Evolutionary conservation across 1,140 invertebrate genomes (phyloP).

Genomic region (Patella vulgata): DNA sequence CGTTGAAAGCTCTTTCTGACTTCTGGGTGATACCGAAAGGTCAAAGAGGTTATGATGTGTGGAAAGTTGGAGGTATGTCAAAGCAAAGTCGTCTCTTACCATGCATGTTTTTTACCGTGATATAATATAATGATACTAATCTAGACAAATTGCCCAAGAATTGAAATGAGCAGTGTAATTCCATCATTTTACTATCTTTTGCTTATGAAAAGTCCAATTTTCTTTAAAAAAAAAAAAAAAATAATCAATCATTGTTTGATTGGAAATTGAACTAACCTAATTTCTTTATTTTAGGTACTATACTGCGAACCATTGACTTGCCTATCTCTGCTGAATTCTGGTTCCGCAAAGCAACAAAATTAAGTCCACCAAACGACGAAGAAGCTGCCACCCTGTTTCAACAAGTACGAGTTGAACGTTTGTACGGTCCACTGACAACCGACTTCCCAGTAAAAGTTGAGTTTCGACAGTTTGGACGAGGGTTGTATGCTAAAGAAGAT

Average conservation of each 20-base stretch:
- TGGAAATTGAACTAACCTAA: too few relatives aligned
- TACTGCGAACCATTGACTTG: conserved; percentile 43
- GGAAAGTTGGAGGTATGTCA: conserved; percentile 58
- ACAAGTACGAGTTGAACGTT: conserved; percentile 50
- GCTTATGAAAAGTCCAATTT: too few relatives aligned
- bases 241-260: too few relatives aligned
- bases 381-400: conserved; percentile 55
- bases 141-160: too few relatives aligned
- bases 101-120: not conserved
- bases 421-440: conserved; percentile 53
- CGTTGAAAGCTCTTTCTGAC: conserved; percentile 41
- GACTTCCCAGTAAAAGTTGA: conserved; percentile 52
- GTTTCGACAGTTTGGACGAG: conserved; percentile 52
- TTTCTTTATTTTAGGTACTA: conserved; percentile 52
- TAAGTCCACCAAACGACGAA: conserved; percentile 33
- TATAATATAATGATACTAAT: too few relatives aligned
- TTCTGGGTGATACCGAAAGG: conserved; percentile 50
- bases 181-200: too few relatives aligned
- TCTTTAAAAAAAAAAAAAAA: too few relatives aligned
- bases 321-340: conserved; percentile 61
- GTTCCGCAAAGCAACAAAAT: conserved; percentile 50
- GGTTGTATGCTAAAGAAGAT: conserved; percentile 44
- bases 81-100: too few relatives aligned
- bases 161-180: too few relatives aligned
- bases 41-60: conserved; percentile 46